Evolutionary conservation across 30 jellyfish, hydroid and myxozoan genomes (phyloP).

Genomic region (Aurelia sp.): DNA sequence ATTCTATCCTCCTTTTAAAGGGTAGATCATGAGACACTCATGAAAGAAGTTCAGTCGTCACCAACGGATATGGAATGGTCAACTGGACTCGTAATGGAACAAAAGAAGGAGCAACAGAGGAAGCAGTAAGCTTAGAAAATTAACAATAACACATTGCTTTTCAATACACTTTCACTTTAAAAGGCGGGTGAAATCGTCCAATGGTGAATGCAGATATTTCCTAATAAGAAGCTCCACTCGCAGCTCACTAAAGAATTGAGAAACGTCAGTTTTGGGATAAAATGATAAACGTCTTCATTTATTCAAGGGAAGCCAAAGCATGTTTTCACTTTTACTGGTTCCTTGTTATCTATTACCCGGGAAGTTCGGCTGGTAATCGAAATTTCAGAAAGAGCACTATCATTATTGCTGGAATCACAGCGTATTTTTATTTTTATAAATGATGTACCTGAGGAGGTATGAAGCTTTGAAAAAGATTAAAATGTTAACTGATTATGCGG

Average conservation of each 20-base stretch:
- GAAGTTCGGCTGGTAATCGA: too few relatives aligned
- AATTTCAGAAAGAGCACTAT: not conserved
- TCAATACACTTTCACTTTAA: not conserved
- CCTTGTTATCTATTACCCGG: not conserved
- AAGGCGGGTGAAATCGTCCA: too few relatives aligned
- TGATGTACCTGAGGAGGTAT: not conserved
- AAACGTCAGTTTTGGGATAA: too few relatives aligned
- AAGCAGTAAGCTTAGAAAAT: not conserved
- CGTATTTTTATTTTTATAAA: not conserved
- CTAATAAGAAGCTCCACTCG: not conserved
- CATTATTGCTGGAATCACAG: not conserved
- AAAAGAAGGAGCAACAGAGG: not conserved
- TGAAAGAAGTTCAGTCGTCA: constrained; percentile 39
- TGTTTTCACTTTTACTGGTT: too few relatives aligned
- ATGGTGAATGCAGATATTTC: too few relatives aligned
- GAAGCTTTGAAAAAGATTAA: too few relatives aligned
- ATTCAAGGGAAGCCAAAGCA: too few relatives aligned
- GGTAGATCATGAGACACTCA: constrained; percentile 20
- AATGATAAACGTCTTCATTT: too few relatives aligned
- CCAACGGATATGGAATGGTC: constrained; percentile 48
- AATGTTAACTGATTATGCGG: too few relatives aligned
- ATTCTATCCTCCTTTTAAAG: constrained; percentile 14
- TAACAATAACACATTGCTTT: not conserved
- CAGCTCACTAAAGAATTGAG: not conserved
- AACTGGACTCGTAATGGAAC: constrained; percentile 41